Conservation (phyloP, 2,113 vertebrate genomes). For the Tenrec ecaudatus region DNA sequence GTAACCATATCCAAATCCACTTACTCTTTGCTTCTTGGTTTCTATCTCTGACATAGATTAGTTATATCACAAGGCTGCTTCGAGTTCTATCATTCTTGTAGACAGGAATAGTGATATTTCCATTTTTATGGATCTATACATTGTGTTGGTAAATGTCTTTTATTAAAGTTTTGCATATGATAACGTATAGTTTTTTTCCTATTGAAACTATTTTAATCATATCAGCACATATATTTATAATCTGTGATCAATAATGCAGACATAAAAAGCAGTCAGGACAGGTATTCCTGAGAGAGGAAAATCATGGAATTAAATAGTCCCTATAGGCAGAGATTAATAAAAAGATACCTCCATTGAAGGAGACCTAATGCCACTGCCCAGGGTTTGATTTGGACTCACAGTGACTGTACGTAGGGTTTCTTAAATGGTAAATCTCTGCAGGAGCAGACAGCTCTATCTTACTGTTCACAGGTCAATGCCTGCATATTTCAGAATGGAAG, state of each 20-base stretch:
- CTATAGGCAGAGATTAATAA: background rate
- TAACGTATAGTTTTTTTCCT: background rate
- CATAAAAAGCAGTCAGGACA: background rate
- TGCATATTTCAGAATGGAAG: background rate
- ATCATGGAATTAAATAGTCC: background rate
- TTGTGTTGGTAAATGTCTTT: background rate
- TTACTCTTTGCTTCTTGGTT: background rate
- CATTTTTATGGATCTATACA: background rate
- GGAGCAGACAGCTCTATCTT: no score
- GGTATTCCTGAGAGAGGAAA: background rate
- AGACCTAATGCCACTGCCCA: background rate
- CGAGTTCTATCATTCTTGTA: background rate
- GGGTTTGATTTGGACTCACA: no score
- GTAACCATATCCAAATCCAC: background rate
- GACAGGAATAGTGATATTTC: background rate
- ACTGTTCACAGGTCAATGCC: no score
- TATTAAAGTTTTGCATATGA: background rate
- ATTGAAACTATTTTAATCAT: background rate
- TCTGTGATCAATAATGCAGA: background rate
- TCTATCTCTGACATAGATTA: background rate
- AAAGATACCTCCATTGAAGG: background rate
- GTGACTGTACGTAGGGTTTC: no score
- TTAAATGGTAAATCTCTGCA: no score
- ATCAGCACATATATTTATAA: background rate
- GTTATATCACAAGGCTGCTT: background rate